Conservation (phyloP, 2,888 invertebrate genomes). For the Ophioninae sp. region DNA sequence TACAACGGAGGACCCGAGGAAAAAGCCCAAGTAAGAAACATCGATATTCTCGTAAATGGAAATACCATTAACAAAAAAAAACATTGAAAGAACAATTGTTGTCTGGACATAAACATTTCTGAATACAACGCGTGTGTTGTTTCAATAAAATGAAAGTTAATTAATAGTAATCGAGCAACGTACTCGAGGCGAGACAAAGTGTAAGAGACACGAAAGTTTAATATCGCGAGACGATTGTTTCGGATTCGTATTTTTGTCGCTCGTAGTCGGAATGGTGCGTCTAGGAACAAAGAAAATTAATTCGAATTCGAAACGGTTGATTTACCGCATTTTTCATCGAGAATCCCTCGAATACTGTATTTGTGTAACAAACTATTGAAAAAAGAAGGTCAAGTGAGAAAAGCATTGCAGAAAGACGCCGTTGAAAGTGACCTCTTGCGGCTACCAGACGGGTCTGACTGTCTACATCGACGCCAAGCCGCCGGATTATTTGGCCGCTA, state of each 20-base stretch:
- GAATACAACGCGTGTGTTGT: background rate
- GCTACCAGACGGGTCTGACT: conserved; percentile 86
- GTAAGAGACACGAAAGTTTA: background rate
- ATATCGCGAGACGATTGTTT: background rate
- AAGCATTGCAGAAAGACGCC: conserved; percentile 77
- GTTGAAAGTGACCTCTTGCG: conserved; percentile 86
- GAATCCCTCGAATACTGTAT: background rate
- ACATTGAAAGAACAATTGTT: background rate
- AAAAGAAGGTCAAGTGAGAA: background rate
- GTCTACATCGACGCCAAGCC: conserved; percentile 83
- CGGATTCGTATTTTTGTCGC: background rate
- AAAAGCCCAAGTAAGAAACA: conserved; percentile 62
- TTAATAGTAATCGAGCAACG: background rate
- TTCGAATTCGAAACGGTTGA: background rate
- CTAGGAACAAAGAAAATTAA: background rate
- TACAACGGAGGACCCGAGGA: conserved; percentile 77
- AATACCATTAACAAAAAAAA: background rate
- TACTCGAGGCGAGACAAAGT: background rate
- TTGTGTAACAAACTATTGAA: background rate
- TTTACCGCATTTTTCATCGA: no score
- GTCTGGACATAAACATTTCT: no score
- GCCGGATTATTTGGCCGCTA: conserved; percentile 85
- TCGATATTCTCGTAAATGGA: background rate
- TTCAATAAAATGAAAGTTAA: background rate
- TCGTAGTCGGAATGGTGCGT: background rate